These are phyloP conservation scores for Patella vulgata DNA, from an alignment of 1,140 invertebrate genomes.

Conservation along the genomic window DNA sequence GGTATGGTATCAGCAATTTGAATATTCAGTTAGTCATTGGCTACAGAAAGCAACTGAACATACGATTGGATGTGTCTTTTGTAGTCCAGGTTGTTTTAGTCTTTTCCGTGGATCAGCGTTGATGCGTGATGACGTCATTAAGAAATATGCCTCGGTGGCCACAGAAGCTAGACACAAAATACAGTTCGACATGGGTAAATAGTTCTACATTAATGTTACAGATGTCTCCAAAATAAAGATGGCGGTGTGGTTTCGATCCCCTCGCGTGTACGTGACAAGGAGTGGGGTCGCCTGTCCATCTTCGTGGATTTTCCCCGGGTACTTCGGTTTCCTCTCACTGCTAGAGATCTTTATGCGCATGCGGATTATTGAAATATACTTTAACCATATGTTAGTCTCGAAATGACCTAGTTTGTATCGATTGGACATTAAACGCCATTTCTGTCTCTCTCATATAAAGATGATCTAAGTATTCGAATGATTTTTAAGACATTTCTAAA, in stretches of 20 bases:
- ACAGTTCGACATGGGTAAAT: conserved; percentile 72
- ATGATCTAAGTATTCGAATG: too few species aligned
- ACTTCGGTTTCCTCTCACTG: too few species aligned
- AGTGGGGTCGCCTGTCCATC: too few species aligned
- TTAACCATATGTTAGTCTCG: too few species aligned
- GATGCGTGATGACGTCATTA: conserved; percentile 49
- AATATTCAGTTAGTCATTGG: conserved; percentile 57
- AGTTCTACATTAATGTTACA: neutral
- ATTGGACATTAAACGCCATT: too few species aligned
- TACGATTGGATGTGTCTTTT: conserved; percentile 51
- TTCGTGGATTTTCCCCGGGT: too few species aligned
- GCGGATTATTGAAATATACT: too few species aligned
- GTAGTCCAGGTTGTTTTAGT: conserved; percentile 54
- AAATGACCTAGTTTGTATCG: too few species aligned
- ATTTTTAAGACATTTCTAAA: too few species aligned
- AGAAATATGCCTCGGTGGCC: conserved; percentile 64
- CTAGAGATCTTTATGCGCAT: too few species aligned
- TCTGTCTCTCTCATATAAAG: too few species aligned
- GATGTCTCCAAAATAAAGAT: neutral
- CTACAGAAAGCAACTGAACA: conserved; percentile 56
- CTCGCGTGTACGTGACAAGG: too few species aligned
- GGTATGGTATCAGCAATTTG: conserved; percentile 57
- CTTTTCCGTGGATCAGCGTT: conserved; percentile 52
- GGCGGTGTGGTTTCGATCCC: neutral
- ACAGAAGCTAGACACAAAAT: conserved; percentile 71